Base-by-base conservation (phyloP, 1,140 invertebrate genomes). In the Drosophila pallidifrons region DNA sequence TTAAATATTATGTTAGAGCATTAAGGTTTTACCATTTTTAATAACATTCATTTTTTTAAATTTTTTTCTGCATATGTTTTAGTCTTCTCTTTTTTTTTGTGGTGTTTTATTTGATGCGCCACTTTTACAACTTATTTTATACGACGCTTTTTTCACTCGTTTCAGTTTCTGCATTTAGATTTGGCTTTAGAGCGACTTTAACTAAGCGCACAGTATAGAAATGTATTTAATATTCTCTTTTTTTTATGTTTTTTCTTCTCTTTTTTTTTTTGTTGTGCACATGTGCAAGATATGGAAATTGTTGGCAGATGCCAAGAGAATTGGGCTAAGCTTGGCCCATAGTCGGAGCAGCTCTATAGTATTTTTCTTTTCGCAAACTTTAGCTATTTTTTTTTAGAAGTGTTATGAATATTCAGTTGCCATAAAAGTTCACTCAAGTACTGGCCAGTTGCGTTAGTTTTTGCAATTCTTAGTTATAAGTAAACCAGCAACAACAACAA, bases 211-310 rank as follows among this genome's bases (percentile, higher is more conserved):
- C n/a, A 20, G 35, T 65, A 54, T 54, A 54, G 5, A 63, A 38
- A 51, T 63, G 25, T 35, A 63, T 61, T 55, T 13, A 55, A 55
- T 16, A 38, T 55, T 35, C 52, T 35, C 10, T 38, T 25, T 16
- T 16, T 47, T 47, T 41, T 49, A 7, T 41, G 10, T 43, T 11
- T 47, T 32, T 25, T 45, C 13, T 13, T 60, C 10, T 4, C 30
- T 66, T 15, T 43, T 10, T 57, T 43, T 32, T 8, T 28, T 63
- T 46, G 35, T 46, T 45, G 35, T 65, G 51, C 63, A 77, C 72
- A 72, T 82, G 63, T 47, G 72, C 61, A 64, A 77, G 76, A 82
- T 86, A 88, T 88, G 72, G 81, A 79, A 86, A 83, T 83, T 80
- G 60, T 59, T 47, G 64, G 38, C 52, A 52, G 65, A 46, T 63